These are phyloP conservation scores for Mimachlamys varia DNA, from an alignment of 2,888 invertebrate genomes.

Conservation along the genomic window DNA sequence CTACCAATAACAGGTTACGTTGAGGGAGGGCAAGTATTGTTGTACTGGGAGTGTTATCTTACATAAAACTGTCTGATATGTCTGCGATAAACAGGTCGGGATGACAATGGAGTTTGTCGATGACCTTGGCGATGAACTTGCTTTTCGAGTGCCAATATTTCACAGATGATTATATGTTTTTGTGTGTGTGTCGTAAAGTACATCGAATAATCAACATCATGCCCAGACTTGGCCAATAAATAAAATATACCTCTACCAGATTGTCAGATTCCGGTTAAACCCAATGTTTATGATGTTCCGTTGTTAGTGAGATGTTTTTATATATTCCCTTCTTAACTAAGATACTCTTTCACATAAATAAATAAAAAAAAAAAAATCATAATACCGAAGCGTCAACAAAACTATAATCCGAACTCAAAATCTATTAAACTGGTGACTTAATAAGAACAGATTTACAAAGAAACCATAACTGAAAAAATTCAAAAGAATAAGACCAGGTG, in stretches of 20 bases:
- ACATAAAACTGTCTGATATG: not conserved
- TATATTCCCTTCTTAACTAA: too few species aligned
- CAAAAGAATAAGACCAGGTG: too few species aligned
- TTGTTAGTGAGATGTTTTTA: too few species aligned
- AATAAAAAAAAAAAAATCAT: too few species aligned
- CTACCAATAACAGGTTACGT: not conserved
- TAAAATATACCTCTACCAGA: not conserved
- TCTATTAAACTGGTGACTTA: too few species aligned
- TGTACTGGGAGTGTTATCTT: not conserved
- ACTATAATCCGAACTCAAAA: too few species aligned
- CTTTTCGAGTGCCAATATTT: not conserved
- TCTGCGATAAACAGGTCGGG: not conserved
- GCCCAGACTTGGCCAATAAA: not conserved
- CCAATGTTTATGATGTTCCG: not conserved
- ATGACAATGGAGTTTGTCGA: not conserved
- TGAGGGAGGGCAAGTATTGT: not conserved
- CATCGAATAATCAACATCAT: not conserved
- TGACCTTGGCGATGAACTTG: not conserved
- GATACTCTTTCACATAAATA: too few species aligned
- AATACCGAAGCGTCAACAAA: too few species aligned
- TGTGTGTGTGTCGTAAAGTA: not conserved
- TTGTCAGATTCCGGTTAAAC: not conserved
- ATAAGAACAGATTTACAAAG: too few species aligned
- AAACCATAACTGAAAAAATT: too few species aligned
- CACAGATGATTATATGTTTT: not conserved